Base-by-base conservation (phyloP, 2,797 vertebrate genomes). In the Champsocephalus gunnari region DNA sequence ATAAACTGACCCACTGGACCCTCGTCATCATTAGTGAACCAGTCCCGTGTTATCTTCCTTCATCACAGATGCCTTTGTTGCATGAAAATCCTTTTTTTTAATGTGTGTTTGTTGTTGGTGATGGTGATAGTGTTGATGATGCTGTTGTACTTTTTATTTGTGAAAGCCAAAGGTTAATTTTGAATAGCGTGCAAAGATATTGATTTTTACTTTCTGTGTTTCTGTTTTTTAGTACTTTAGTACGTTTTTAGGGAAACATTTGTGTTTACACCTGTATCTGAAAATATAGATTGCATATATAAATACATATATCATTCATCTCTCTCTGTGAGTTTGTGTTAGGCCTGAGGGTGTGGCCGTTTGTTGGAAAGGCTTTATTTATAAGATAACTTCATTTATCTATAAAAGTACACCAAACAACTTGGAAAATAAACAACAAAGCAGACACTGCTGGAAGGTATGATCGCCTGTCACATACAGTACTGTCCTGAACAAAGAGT, bases 231-330 rank as follows among this genome's bases (percentile, higher is more conserved):
- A 88, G 87, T 92, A 87, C 83, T 83, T 82, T 75, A 21, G 21
- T 21, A 82, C 85, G 84, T 88, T 93, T 78, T 84, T 88, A 69
- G 90, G 90, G 86, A 91, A 92, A 92, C 74, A 75, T 91, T 87
- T 91, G 82, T 93, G 94, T 95, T 95, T 95, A 96, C 93, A 94
- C 88, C 84, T 95, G 93, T 95, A 95, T 92, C 92, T 93, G 87
- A 92, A 94, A 92, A 85, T 92, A 89, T 93, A 93, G 87, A 95
- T 94, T 93, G 86, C 93, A 90, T 93, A 93, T 94, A 95, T 94
- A 95, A 93, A 95, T 92, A 92, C 88, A 87, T 93, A 92, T 94
- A 94, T 94, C 88, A 91, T 90, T 90, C 82, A 87, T 81, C 82
- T 88, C 73, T 80, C 62, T 85, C 79, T 81, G 68, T 79, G 84